Conservation (phyloP, 2,113 vertebrate genomes). For the Tenrec ecaudatus region DNA sequence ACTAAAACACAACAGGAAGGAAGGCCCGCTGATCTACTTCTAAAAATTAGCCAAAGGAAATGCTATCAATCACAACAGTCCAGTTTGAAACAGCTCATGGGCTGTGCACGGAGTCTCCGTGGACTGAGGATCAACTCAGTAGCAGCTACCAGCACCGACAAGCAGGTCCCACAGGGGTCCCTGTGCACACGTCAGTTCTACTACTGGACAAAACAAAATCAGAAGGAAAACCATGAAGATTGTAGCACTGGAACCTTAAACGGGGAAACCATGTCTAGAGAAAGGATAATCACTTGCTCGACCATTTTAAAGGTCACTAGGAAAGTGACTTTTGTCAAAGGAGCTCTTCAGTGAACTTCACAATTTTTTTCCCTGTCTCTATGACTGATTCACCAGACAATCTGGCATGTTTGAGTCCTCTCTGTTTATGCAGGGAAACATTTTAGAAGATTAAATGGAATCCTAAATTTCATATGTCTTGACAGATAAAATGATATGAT, state of each 20-base stretch:
- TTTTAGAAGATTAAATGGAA: conserved; percentile 58
- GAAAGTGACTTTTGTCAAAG: conserved; percentile 1
- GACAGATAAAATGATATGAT: conserved; percentile 61
- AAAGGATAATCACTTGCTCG: not conserved
- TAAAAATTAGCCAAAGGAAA: not conserved
- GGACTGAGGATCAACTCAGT: not conserved
- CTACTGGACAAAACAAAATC: not conserved
- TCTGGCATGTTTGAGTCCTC: conserved; percentile 3
- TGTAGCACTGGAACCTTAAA: not conserved
- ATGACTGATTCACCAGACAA: conserved; percentile 19
- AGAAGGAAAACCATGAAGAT: not conserved
- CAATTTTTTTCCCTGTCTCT: not conserved
- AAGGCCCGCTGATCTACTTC: not conserved
- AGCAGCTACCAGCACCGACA: not conserved
- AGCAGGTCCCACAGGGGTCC: not conserved
- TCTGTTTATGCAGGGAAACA: conserved; percentile 40
- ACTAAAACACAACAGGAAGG: not conserved
- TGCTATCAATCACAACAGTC: not conserved
- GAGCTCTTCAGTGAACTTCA: not conserved
- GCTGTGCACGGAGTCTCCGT: not conserved
- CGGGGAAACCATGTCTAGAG: not conserved
- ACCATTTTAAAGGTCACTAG: not conserved
- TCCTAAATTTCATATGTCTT: conserved; percentile 44
- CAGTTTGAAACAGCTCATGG: not conserved
- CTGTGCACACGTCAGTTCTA: not conserved